Evolutionary conservation across 2,888 invertebrate genomes (phyloP).

Genomic region (Lasioglossum pauxillum): DNA sequence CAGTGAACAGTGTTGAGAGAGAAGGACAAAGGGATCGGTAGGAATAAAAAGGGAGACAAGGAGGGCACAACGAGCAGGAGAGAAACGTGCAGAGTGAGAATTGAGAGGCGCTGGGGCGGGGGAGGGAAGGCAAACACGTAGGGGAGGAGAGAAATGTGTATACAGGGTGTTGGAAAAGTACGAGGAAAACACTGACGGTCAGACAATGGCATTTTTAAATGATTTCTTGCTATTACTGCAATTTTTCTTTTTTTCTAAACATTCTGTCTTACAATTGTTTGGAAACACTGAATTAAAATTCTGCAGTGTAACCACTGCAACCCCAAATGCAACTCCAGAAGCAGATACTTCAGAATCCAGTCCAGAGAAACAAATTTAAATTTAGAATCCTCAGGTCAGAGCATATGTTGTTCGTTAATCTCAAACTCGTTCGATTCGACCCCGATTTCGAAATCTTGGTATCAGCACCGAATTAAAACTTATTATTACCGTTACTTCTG

Average conservation of each 20-base stretch:
- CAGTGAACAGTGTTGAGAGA: not conserved
- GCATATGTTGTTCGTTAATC: not conserved
- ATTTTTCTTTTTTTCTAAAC: not conserved
- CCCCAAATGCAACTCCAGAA: not conserved
- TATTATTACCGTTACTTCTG: not conserved
- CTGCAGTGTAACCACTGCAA: not conserved
- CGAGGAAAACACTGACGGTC: not conserved
- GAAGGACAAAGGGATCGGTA: conserved; percentile 6
- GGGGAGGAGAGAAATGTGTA: conserved; percentile 1
- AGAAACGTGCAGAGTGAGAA: conserved; percentile 21
- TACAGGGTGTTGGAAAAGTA: conserved; percentile 38
- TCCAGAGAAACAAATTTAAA: not conserved
- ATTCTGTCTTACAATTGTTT: not conserved
- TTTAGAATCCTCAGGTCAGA: not conserved
- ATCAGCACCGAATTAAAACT: not conserved
- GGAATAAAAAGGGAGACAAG: conserved; percentile 41
- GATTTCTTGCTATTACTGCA: not conserved
- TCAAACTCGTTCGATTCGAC: not conserved
- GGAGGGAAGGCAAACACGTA: not conserved
- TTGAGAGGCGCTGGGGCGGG: conserved; percentile 2
- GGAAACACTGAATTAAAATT: not conserved
- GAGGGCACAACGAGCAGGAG: conserved; percentile 24
- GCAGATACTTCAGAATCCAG: not conserved
- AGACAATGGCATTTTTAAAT: not conserved
- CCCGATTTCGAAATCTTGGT: not conserved